These are phyloP conservation scores for Catharus ustulatus DNA, from an alignment of 2,797 vertebrate species.

Conservation along the genomic window DNA sequence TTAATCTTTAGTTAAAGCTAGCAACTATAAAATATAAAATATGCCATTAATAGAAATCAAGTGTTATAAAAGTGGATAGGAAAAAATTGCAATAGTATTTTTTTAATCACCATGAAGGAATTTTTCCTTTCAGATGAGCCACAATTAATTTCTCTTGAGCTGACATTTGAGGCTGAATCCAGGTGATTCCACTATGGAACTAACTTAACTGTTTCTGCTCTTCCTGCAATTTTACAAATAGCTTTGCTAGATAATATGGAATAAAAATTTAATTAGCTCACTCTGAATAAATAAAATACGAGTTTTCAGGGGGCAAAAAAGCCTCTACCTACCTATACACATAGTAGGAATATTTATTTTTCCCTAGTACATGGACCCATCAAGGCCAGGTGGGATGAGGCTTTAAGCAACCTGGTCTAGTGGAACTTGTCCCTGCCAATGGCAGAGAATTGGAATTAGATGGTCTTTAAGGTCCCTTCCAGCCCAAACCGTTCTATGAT, in stretches of 20 bases:
- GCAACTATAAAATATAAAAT: background rate
- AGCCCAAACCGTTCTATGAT: background rate
- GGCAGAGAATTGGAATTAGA: background rate
- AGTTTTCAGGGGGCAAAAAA: accelerated
- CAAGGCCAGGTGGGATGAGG: background rate
- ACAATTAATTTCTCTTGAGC: background rate
- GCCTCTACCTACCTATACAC: background rate
- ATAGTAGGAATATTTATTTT: background rate
- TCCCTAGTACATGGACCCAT: background rate
- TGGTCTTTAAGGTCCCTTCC: background rate
- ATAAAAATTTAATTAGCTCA: background rate
- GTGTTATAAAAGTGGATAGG: background rate
- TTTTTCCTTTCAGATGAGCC: background rate
- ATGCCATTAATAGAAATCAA: background rate
- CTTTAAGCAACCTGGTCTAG: background rate
- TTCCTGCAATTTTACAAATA: background rate
- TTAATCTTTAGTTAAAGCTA: background rate
- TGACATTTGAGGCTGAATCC: background rate
- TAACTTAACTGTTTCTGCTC: background rate
- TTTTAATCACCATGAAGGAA: background rate
- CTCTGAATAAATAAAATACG: background rate
- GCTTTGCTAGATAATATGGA: background rate
- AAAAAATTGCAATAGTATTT: background rate
- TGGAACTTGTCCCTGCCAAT: background rate
- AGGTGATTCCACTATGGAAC: background rate